These are phyloP conservation scores for Dallia pectoralis DNA, from an alignment of 2,797 vertebrate genomes.

Conservation along the genomic window DNA sequence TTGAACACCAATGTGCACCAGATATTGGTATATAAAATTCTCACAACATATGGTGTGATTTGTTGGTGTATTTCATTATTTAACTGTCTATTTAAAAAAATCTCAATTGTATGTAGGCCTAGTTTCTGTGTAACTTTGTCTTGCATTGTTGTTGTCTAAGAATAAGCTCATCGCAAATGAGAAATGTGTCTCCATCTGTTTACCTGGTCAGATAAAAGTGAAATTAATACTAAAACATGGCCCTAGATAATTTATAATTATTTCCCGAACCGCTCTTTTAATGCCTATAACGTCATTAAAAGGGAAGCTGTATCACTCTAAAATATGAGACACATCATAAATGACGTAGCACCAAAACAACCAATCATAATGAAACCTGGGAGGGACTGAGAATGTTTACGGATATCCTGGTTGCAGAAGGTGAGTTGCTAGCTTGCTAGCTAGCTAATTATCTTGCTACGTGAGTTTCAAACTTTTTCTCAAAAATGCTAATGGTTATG, in stretches of 20 bases:
- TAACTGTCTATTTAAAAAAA: too few relatives aligned
- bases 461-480: constrained; percentile 12
- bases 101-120: too few relatives aligned
- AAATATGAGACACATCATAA: neutral
- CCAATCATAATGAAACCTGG: constrained; percentile 6
- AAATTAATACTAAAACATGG: too few relatives aligned
- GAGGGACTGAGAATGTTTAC: constrained; percentile 47
- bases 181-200: too few relatives aligned
- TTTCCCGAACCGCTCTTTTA: neutral
- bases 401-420: constrained; percentile 78
- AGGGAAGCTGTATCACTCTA: neutral
- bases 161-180: too few relatives aligned
- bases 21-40: too few relatives aligned
- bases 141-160: too few relatives aligned
- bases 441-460: constrained; percentile 24
- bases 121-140: too few relatives aligned
- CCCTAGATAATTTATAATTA: too few relatives aligned
- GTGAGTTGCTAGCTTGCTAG: constrained; percentile 59
- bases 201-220: neutral
- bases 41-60: too few relatives aligned
- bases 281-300: neutral
- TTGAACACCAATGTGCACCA: too few relatives aligned
- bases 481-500: neutral
- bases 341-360: neutral
- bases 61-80: too few relatives aligned